Percentiles rank a stretch among this genome's conserved stretches.
Evolutionary conservation across 1,140 invertebrate species (phyloP).

Genomic region (Sesamia nonagrioides): DNA sequence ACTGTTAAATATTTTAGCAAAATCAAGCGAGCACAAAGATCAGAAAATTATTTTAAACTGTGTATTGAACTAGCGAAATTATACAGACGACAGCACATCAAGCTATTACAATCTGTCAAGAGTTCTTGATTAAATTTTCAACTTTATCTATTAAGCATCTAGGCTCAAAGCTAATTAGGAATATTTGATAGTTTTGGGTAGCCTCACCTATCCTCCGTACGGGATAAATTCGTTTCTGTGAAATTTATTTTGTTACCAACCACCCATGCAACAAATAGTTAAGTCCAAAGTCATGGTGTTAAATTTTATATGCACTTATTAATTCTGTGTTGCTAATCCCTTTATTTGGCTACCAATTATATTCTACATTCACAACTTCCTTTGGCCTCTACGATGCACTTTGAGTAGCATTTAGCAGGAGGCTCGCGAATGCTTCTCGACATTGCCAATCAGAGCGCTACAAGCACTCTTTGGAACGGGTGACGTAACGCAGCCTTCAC

Average conservation of each 20-base stretch:
- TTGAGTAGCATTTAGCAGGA: conserved; percentile 31
- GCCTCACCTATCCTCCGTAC: background rate
- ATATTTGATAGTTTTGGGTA: no score
- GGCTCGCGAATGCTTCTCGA: conserved; percentile 49
- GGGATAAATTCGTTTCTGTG: background rate
- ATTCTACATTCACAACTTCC: conserved; percentile 22
- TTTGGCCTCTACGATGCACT: conserved; percentile 26
- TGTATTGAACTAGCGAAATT: background rate
- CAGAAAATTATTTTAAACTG: background rate
- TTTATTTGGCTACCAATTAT: background rate
- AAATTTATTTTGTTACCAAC: background rate
- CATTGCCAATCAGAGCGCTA: conserved; percentile 74
- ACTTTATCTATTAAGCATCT: no score
- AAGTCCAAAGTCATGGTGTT: background rate
- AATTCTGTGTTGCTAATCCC: background rate
- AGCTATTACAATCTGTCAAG: no score
- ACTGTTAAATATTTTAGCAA: conserved; percentile 25
- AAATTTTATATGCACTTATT: background rate
- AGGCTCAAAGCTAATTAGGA: no score
- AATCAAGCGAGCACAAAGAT: background rate
- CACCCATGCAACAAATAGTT: background rate
- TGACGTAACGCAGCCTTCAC: conserved; percentile 80
- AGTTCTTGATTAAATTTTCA: no score
- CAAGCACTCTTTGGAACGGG: conserved; percentile 69
- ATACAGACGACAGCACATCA: no score